A percentile compares a stretch with the other conserved stretches of the same genome.
These are phyloP conservation scores for Ammospiza nelsoni DNA, from an alignment of 2,113 vertebrate species.

Conservation along the genomic window DNA sequence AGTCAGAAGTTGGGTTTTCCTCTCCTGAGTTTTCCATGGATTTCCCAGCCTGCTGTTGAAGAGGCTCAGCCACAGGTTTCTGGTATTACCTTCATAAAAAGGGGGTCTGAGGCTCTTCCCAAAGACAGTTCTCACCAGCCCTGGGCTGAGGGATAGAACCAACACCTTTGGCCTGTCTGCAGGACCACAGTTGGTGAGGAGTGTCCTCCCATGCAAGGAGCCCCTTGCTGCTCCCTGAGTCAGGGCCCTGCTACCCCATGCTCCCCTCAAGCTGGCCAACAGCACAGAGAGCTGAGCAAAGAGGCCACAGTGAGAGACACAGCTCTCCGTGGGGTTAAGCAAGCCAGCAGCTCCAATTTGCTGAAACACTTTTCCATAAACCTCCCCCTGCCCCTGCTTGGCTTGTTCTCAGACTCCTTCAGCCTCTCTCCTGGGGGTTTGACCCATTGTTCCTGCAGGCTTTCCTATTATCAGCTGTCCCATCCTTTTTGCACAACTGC, in stretches of 20 bases:
- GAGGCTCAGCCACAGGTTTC: neutral
- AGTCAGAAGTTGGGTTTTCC: neutral
- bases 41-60: neutral
- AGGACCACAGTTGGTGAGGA: neutral
- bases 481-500: neutral
- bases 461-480: conserved; percentile 7
- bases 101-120: neutral
- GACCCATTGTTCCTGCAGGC: conserved; percentile 44
- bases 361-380: neutral
- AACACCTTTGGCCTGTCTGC: fast-evolving
- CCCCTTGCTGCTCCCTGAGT: neutral
- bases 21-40: neutral
- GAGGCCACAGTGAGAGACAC: neutral
- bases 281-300: neutral
- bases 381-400: neutral
- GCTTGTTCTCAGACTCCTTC: neutral
- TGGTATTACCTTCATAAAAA: neutral
- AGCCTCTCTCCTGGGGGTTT: neutral
- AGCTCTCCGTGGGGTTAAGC: neutral
- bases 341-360: conserved; percentile 14
- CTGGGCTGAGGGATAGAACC: neutral
- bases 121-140: neutral
- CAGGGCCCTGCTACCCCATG: neutral
- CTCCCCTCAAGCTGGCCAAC: neutral
- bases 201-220: neutral